Evolutionary conservation across 2,113 vertebrate species (phyloP).

Genomic region (Passer montanus): DNA sequence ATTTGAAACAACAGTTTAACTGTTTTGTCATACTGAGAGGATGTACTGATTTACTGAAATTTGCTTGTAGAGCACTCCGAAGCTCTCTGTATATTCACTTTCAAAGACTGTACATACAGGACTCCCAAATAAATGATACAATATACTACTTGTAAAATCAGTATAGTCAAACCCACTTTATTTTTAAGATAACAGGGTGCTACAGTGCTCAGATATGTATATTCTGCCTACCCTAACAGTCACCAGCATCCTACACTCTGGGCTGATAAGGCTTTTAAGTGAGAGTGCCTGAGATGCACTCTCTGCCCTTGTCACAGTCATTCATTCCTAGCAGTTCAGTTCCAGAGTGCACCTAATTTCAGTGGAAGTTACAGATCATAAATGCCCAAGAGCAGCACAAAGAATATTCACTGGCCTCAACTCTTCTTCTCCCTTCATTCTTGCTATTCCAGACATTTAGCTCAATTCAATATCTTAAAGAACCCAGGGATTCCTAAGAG

Average conservation of each 20-base stretch:
- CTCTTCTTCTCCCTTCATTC: not conserved
- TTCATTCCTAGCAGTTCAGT: not conserved
- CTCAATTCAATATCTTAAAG: not conserved
- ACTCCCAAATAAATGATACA: not conserved
- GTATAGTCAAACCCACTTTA: not conserved
- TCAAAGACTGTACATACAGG: not conserved
- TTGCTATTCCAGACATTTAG: not conserved
- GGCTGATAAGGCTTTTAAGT: not conserved
- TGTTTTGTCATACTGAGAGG: not conserved
- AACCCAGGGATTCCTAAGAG: not conserved
- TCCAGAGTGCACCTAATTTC: not conserved
- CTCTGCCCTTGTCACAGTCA: not conserved
- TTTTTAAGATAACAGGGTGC: not conserved
- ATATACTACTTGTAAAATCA: not conserved
- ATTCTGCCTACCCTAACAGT: not conserved
- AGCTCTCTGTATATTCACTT: not conserved
- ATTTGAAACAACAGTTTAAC: conserved; percentile 39
- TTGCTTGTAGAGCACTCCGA: not conserved
- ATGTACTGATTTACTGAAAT: not conserved
- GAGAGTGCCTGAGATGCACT: not conserved
- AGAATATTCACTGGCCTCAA: not conserved
- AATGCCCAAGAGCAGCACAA: not conserved
- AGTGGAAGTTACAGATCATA: not conserved
- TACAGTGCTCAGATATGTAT: not conserved
- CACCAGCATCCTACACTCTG: not conserved